These are phyloP conservation scores for Hippocampus kuda DNA, from an alignment of 2,797 vertebrate species.

Conservation along the genomic window DNA sequence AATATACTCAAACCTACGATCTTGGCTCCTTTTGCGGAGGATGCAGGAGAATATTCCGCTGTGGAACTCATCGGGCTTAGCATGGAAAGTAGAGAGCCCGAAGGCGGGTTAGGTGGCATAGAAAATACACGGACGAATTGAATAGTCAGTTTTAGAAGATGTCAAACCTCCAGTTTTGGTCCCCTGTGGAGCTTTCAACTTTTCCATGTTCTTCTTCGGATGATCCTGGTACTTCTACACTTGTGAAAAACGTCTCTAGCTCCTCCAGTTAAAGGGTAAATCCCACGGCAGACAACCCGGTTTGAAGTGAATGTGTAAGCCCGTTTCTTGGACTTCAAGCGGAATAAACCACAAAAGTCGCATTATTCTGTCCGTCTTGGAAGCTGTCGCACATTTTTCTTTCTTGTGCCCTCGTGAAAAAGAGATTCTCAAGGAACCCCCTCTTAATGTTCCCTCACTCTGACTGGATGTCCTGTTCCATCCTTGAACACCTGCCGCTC, in stretches of 20 bases:
- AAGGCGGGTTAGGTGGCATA: neutral
- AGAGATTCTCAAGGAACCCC: neutral
- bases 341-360: neutral
- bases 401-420: neutral
- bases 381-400: neutral
- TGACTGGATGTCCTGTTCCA: slow-evolving; percentile 24
- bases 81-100: neutral
- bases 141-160: too few relatives aligned
- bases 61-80: neutral
- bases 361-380: neutral
- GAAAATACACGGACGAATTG: too few relatives aligned
- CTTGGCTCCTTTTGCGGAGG: neutral
- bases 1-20: neutral
- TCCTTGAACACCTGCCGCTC: slow-evolving; percentile 8
- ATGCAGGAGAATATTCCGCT: neutral
- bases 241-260: neutral
- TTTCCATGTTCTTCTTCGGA: too few relatives aligned
- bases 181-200: neutral
- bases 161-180: too few relatives aligned
- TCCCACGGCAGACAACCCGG: neutral
- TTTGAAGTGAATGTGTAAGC: neutral
- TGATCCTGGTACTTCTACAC: neutral
- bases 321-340: slow-evolving; percentile 3
- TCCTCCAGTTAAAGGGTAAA: neutral
- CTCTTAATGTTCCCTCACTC: slow-evolving; percentile 8